Base-by-base conservation (phyloP, 2,113 vertebrate species). In the Cyanocitta stelleri region DNA sequence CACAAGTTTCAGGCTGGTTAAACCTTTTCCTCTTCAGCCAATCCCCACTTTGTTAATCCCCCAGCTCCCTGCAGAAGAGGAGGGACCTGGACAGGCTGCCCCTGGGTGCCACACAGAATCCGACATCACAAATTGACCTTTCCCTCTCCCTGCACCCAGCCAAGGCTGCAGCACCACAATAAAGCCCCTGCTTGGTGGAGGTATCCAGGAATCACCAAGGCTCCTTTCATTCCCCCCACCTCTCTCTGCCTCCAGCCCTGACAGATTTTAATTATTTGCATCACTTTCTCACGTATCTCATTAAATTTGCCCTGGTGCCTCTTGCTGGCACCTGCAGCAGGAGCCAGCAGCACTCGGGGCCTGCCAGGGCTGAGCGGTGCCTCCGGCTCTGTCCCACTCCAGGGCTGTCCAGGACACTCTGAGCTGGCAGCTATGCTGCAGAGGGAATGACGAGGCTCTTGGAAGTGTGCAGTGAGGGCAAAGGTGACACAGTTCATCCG, bases 401-500 rank as follows among this genome's bases (percentile, higher is more conserved):
- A 5, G 37, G 37, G 54, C 67, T 37, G 14, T 0, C 8, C 44
- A 4, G 27, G 59, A 14, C 32, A 37, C 7, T 0, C 63, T 3
- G 63, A 30, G 44, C 43, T 2, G 6, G 32, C 44, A 37, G 68
- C 32, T 18, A 10, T 8, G 14, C 2, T 35, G 5, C 16, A 17
- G 11, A 13, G 29, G 9, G 46, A 67, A 51, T 17, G 3, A 1
- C 0, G 0, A 18, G 37, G 80, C 49, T 48, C 58, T 39, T 1
- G 1, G 43, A 33, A 33, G 19, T 0, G 2, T 13, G 21, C 15
- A 7, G 11, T 0, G 4, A 8, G 27, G 64, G 64, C 56, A 27
- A 4, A 48, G 48, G 61, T 7, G 48, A 0, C 59, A 7, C 1
- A 10, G 30, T 2, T 56, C 15, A 2, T 7, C 37, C 3, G 4